phyloP scores from a whole-genome alignment of 2,888 invertebrate species.

The Scaptomyza parva region DNA sequence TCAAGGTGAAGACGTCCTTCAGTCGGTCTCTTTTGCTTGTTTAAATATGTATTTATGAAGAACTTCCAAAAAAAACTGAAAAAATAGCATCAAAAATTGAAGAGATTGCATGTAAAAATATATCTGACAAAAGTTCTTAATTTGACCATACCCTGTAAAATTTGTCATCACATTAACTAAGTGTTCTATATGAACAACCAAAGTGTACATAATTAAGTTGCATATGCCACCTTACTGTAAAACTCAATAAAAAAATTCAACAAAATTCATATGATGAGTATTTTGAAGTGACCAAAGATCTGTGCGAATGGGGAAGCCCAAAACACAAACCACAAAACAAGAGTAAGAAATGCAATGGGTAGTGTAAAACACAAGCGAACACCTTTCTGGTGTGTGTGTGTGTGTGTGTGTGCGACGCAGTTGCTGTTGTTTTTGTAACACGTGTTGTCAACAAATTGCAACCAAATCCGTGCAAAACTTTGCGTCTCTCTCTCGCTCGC shows the following conservation, averaged over 20 bases:
- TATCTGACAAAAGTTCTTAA: not conserved
- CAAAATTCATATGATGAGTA: not conserved
- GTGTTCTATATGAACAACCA: not conserved
- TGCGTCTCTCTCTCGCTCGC: conserved; percentile 63
- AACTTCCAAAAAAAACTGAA: conserved; percentile 3
- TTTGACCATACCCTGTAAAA: not conserved
- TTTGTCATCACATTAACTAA: not conserved
- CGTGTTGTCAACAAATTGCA: conserved; percentile 78
- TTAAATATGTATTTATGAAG: conserved; percentile 15
- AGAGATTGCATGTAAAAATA: not conserved
- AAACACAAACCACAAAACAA: not conserved
- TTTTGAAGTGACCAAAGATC: not conserved
- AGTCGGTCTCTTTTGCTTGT: not conserved
- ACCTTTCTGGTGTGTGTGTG: too few relatives aligned
- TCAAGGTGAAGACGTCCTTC: not conserved
- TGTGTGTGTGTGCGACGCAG: conserved; percentile 9
- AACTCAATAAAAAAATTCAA: not conserved
- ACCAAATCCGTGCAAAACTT: conserved; percentile 72
- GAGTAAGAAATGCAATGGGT: not conserved
- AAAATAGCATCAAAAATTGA: not conserved
- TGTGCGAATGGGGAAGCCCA: not conserved
- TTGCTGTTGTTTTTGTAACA: conserved; percentile 51
- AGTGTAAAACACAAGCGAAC: conserved; percentile 13
- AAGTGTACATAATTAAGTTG: not conserved
- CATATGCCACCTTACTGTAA: not conserved